Evolutionary conservation across 2,888 invertebrate species (phyloP), one percentile per base, ranked within the genome.

Genomic region (Allolobophora icterica): DNA sequence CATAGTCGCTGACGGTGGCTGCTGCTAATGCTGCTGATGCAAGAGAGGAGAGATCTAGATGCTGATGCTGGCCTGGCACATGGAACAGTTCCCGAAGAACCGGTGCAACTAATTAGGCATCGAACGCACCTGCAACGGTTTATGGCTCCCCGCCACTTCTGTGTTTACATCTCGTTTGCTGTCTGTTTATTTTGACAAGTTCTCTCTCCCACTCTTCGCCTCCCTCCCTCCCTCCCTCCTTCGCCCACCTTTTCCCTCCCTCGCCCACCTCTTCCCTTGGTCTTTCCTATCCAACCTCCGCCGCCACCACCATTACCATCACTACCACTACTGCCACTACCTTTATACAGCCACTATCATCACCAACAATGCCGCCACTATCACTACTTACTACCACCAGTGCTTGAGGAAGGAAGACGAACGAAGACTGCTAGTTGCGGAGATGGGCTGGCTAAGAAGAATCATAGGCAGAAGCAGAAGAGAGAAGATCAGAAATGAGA

Each of bases 111-210:
- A 71, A 71, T 71, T 71, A 71, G 71, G 71, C 71, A 13, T 71
- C n/a, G 71, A 8, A 71, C 71, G 71, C 71, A 71, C 71, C 71
- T 71, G 71, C 71, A 71, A 71, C n/a, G 71, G 30, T 71, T 71
- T 71, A 71, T n/a, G 71, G n/a, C 30, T 11, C 71, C 71, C n/a
- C 71, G 71, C n/a, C 71, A 24, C 4, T 71, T n/a, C 71, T 30
- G 17, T 71, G 71, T 71, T 71, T 71, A 71, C 71, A n/a, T 71
- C 71, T 71, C 71, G 71, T 71, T 71, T 71, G 71, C 71, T 71
- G n/a, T 71, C 71, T 71, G 71, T 71, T 71, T 71, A 71, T 71
- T 71, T 71, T 71, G 71, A 71, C 71, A 71, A 71, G 71, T 71
- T 71, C 71, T n/a, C 71, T 71, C 71, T 71, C 71, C 30, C 71